Evolutionary conservation across 2,797 vertebrate genomes (phyloP).

Genomic region (Lates japonicus): DNA sequence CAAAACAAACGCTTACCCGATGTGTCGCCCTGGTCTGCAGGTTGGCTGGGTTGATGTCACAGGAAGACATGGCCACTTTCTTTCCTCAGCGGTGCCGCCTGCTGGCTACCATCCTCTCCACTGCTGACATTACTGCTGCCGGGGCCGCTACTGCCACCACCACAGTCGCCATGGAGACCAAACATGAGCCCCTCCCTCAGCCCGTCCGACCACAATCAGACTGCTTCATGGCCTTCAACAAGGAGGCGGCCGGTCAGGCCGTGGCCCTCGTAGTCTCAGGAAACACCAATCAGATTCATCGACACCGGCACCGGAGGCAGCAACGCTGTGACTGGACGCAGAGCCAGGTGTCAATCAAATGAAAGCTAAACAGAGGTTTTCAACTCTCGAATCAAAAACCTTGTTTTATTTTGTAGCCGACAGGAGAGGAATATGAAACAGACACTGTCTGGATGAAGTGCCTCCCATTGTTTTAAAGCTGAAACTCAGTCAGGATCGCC

Average conservation of each 20-base stretch:
- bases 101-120: conserved; percentile 88
- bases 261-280: background rate
- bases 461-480: background rate
- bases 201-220: conserved; percentile 61
- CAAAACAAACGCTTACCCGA: background rate
- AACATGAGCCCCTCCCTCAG: background rate
- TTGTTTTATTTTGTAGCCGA: background rate
- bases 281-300: background rate
- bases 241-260: background rate
- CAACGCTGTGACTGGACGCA: background rate
- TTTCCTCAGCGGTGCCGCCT: conserved; percentile 92
- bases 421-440: background rate
- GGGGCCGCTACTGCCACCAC: conserved; percentile 73
- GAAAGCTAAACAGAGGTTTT: background rate
- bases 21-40: conserved; percentile 74
- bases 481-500: background rate
- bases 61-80: conserved; percentile 91
- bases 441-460: background rate
- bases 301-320: background rate
- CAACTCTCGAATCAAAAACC: background rate
- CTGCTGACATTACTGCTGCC: conserved; percentile 72
- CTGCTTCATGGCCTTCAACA: conserved; percentile 6
- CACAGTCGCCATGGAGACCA: conserved; percentile 27
- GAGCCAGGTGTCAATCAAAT: background rate
- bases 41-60: conserved; percentile 95